Conservation (phyloP, 2,113 vertebrate genomes). For the Dryoscopus gambensis region DNA sequence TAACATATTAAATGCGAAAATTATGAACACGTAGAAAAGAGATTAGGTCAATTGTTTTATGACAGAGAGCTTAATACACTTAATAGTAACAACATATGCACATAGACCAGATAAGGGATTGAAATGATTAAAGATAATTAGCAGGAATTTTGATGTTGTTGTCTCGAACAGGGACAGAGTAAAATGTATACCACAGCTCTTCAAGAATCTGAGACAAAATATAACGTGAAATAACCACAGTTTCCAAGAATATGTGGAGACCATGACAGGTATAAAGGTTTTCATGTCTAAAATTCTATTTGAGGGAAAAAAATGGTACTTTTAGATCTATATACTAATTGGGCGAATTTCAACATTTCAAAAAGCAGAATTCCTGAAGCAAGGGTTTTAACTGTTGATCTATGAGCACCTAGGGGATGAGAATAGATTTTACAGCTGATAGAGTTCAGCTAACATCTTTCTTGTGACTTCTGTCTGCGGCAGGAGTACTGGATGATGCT, state of each 20-base stretch:
- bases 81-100: background rate
- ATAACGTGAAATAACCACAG: background rate
- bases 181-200: background rate
- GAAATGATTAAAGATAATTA: background rate
- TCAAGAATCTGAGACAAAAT: background rate
- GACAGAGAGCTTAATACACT: background rate
- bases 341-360: background rate
- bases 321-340: background rate
- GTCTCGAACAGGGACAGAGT: background rate
- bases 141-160: background rate
- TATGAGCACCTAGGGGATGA: background rate
- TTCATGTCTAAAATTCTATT: background rate
- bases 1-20: background rate
- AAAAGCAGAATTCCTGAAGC: background rate
- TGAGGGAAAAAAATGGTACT: background rate
- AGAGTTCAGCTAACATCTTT: background rate
- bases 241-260: background rate
- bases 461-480: background rate
- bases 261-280: background rate
- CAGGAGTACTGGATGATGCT: background rate
- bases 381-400: background rate
- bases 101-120: background rate
- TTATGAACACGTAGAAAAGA: background rate
- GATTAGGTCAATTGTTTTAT: background rate
- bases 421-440: background rate